Percentiles rank a stretch among this genome's conserved stretches.
phyloP scores from a whole-genome alignment of 1,140 invertebrate genomes.

The Choristoneura fumiferana region DNA sequence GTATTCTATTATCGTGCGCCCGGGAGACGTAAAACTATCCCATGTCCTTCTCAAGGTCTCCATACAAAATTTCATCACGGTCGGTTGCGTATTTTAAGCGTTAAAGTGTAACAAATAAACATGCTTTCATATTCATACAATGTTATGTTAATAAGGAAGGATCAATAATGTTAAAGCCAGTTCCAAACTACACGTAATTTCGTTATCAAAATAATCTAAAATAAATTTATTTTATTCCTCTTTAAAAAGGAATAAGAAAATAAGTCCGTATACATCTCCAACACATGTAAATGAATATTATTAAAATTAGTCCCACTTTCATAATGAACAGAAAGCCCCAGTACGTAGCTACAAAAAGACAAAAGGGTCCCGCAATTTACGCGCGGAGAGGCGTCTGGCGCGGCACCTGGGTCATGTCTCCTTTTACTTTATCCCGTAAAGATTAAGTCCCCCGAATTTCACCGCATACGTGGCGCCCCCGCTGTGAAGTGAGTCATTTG shows the following conservation, averaged over 20 bases:
- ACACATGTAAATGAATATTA: constrained; percentile 37
- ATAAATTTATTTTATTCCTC: neutral
- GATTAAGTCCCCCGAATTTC: constrained; percentile 70
- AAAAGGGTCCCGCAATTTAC: constrained; percentile 58
- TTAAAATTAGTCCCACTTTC: constrained; percentile 50
- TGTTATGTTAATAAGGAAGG: too few species aligned
- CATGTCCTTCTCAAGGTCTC: too few species aligned
- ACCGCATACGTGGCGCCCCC: constrained; percentile 62
- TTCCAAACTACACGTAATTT: too few species aligned
- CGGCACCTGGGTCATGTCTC: constrained; percentile 75
- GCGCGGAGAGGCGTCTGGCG: constrained; percentile 52
- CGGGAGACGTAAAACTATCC: too few species aligned
- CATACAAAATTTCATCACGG: too few species aligned
- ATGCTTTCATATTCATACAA: too few species aligned
- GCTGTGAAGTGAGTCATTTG: constrained; percentile 72
- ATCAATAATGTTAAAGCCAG: too few species aligned
- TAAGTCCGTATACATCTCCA: neutral
- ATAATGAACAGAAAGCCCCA: constrained; percentile 58
- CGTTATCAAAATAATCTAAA: too few species aligned
- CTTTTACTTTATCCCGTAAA: constrained; percentile 76
- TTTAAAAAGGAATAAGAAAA: constrained; percentile 20
- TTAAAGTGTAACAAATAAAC: too few species aligned
- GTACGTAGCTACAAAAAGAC: constrained; percentile 50
- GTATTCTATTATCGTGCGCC: too few species aligned
- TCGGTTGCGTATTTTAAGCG: too few species aligned